phyloP scores from a whole-genome alignment of 37 sponge, comb jelly and placozoan genomes.

The Diacarnus erythraeanus region DNA sequence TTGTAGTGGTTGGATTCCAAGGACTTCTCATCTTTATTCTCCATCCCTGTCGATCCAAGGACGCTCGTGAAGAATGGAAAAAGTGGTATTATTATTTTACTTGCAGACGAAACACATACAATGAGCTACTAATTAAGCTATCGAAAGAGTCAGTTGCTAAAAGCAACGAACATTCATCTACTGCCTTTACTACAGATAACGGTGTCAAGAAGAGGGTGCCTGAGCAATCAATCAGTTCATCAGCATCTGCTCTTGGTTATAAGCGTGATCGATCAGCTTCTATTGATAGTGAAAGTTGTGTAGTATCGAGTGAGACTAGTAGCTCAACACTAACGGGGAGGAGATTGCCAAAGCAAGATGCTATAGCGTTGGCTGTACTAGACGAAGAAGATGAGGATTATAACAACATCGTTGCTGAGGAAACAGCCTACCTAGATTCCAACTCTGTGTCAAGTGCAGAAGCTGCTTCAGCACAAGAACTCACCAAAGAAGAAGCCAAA shows the following conservation, averaged over 20 bases:
- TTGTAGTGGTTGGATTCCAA: slow-evolving; percentile 19
- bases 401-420: neutral
- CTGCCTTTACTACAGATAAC: neutral
- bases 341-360: too few relatives aligned
- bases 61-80: slow-evolving; percentile 27
- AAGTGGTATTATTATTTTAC: slow-evolving; percentile 10
- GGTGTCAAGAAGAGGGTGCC: neutral
- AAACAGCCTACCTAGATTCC: too few relatives aligned
- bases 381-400: neutral
- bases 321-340: too few relatives aligned
- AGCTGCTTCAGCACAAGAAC: neutral
- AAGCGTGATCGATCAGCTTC: neutral
- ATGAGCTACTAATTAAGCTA: neutral
- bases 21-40: slow-evolving; percentile 40
- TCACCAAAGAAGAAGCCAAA: too few relatives aligned
- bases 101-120: neutral
- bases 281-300: neutral
- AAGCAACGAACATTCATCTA: neutral
- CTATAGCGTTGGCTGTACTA: neutral
- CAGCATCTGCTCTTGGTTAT: neutral
- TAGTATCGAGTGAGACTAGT: neutral
- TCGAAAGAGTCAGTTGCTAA: neutral
- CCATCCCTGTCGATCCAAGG: slow-evolving; percentile 21
- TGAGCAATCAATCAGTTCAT: neutral
- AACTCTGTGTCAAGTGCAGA: neutral